Evolutionary conservation across 1,140 invertebrate genomes (phyloP), one percentile per base, ranked within the genome.

Genomic region (Heliconius himera): DNA sequence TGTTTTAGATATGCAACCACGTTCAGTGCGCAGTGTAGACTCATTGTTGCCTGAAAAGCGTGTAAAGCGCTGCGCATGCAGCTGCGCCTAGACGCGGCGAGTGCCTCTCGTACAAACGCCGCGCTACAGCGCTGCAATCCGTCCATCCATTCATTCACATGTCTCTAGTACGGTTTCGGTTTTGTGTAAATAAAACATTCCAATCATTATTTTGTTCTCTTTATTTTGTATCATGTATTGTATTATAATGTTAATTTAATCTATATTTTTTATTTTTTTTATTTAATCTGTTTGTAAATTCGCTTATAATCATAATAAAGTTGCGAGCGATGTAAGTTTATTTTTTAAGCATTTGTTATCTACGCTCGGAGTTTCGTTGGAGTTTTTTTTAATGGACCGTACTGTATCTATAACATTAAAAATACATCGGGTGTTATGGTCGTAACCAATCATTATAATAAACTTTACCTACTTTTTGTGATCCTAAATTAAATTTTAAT

Each of bases 401-500:
- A 77, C 78, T 76, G 78, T 79, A 73, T 81, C 49, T 26, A 66
- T 66, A 66, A 29, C 11, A 66, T 66, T 4, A 74, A 76, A 56
- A 81, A 78, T 71, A 70, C 78, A 73, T 84, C 72, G 76, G 80
- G 49, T 84, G 72, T 82, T 84, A 81, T 83, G 81, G 79, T 82
- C 73, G 76, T 81, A 83, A 83, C 54, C 77, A 81, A 78, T 77
- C 78, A 84, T 83, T 81, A 81, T 66, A 78, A 75, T 77, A 74
- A 78, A 83, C 85, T 87, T 86, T 82, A 84, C 86, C 84, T 82
- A 82, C 84, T 79, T 82, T 88, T 90, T 92, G 91, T 94, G 89
- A 94, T 92, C 87, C 89, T 92, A 90, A 93, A 94, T 92, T 93
- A 93, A 94, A 94, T 86, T 89, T 88, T 86, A 89, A 91, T 89